Evolutionary conservation across 1,140 invertebrate species (phyloP).

Genomic region (Drosophila sulfurigaster): DNA sequence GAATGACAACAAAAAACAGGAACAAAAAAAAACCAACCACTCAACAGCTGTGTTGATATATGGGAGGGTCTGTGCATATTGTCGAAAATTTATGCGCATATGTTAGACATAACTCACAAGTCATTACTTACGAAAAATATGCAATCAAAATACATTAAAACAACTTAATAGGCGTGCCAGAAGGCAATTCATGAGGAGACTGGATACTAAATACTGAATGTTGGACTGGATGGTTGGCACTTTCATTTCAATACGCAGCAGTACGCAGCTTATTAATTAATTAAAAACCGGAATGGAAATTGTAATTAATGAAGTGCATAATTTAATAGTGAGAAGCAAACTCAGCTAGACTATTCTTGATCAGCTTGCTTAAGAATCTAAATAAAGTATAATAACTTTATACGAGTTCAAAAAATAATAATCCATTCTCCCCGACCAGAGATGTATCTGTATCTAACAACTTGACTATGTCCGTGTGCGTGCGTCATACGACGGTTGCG

Average conservation of each 20-base stretch:
- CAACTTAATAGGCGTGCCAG: constrained; percentile 45
- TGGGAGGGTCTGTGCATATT: not conserved
- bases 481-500: not conserved
- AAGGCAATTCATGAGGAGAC: constrained; percentile 12
- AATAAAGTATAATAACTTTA: too few species aligned
- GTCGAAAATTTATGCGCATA: constrained; percentile 50
- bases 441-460: not conserved
- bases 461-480: not conserved
- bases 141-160: constrained; percentile 56
- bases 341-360: too few species aligned
- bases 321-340: too few species aligned
- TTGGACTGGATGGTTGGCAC: not conserved
- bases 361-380: too few species aligned
- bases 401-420: too few species aligned
- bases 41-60: not conserved
- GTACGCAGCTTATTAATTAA: too few species aligned
- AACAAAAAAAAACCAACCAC: too few species aligned
- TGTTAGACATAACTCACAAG: constrained; percentile 38
- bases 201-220: not conserved
- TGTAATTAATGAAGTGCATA: too few species aligned
- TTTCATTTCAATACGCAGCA: too few species aligned
- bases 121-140: constrained; percentile 53
- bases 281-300: too few species aligned
- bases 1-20: constrained; percentile 30
- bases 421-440: too few species aligned